These are phyloP conservation scores for Pollachius pollachius DNA, from an alignment of 2,113 vertebrate genomes.

Conservation along the genomic window DNA sequence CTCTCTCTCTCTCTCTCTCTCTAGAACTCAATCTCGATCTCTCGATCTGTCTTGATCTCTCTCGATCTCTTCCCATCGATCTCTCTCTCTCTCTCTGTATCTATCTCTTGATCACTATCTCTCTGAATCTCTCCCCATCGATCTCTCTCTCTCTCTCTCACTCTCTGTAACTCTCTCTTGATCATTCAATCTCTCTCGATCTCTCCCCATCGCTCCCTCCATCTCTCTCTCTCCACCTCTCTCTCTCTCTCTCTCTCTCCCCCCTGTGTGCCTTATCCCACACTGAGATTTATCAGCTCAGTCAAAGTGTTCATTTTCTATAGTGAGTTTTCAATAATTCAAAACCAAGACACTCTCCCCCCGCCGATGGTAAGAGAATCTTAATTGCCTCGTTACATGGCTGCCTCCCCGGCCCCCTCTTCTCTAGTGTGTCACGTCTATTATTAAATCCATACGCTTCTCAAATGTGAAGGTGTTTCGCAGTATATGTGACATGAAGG, in stretches of 20 bases:
- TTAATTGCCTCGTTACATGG: slow-evolving; percentile 47
- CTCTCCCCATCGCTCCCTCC: no score
- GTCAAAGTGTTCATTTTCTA: slow-evolving; percentile 45
- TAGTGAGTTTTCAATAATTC: slow-evolving; percentile 59
- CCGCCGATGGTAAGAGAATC: slow-evolving; percentile 47
- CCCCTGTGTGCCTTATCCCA: not conserved
- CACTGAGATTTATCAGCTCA: slow-evolving; percentile 40
- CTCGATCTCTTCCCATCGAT: not conserved
- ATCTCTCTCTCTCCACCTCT: not conserved
- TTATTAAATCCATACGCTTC: slow-evolving; percentile 46
- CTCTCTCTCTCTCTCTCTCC: slow-evolving; percentile 2
- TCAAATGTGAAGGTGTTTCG: slow-evolving; percentile 12
- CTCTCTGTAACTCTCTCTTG: slow-evolving; percentile 6
- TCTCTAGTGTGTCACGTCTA: slow-evolving; percentile 21
- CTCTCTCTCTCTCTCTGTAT: not conserved
- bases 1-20: not conserved
- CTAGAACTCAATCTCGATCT: slow-evolving; percentile 7
- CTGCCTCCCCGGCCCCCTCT: slow-evolving; percentile 13
- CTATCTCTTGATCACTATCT: not conserved
- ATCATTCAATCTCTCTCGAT: not conserved
- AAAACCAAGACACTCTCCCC: slow-evolving; percentile 40
- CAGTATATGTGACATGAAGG: slow-evolving; percentile 26
- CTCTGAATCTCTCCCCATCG: not conserved
- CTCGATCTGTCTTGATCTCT: not conserved
- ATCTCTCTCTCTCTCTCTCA: not conserved